A percentile compares a stretch with the other conserved stretches of the same genome.
phyloP scores from a whole-genome alignment of 2,113 vertebrate genomes.

The Gnathochromis pfefferi region DNA sequence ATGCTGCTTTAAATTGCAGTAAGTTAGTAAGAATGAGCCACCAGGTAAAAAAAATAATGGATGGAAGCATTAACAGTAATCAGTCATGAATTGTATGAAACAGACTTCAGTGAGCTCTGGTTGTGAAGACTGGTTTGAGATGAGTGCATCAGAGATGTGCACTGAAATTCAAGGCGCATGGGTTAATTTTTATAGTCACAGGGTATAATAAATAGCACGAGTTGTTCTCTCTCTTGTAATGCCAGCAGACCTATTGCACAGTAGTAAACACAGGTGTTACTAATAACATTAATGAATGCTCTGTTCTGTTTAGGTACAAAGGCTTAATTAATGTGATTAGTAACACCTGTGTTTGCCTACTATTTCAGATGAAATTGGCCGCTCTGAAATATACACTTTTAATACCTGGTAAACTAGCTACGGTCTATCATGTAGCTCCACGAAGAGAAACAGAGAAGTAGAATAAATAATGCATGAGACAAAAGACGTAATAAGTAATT shows the following conservation, averaged over 20 bases:
- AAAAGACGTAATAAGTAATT: background rate
- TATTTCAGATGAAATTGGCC: background rate
- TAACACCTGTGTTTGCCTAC: background rate
- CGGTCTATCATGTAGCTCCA: background rate
- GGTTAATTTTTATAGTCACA: background rate
- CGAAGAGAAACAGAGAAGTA: background rate
- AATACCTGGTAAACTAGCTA: background rate
- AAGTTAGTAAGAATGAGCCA: background rate
- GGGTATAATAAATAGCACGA: background rate
- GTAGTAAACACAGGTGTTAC: background rate
- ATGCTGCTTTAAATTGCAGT: background rate
- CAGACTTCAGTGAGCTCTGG: background rate
- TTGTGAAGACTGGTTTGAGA: background rate
- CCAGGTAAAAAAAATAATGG: background rate
- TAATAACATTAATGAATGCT: background rate
- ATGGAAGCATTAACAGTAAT: background rate
- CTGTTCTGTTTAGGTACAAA: background rate
- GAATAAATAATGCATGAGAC: background rate
- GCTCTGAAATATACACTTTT: background rate
- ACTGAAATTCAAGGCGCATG: background rate
- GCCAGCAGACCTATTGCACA: background rate
- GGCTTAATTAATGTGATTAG: background rate
- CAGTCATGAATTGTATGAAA: background rate
- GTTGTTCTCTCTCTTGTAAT: background rate
- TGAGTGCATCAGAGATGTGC: background rate